Base-by-base conservation (phyloP, 30 jellyfish, hydroid and myxozoan species). In the Turritopsis dohrnii region DNA sequence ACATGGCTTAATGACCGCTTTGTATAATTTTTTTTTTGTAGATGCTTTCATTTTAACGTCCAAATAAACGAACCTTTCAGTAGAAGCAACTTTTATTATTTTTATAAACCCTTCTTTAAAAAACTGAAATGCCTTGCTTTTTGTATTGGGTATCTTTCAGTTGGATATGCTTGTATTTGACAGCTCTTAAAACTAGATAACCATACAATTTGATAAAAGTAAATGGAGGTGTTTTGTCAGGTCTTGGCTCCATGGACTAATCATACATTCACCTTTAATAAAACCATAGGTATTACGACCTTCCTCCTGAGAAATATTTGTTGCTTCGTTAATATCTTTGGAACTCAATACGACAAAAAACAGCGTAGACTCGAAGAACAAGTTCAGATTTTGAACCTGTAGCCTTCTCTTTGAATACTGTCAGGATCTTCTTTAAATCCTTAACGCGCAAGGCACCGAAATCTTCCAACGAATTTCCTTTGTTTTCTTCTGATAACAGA, bases 361-460 rank as follows among this genome's bases (percentile, higher is more conserved):
- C 88, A 72, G 90, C 90, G 52, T 72, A 84, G 20, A 60, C 90
- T 21, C 89, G 90, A 72, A 72, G 90, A 31, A 84, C 75, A 72
- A 84, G 29, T 24, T 84, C 87, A 66, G 90, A 86, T 84, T 84
- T 84, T 28, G 72, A n/a, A 25, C 89, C 90, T 18, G 90, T 26
- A 8, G 82, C 52, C 54, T 84, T 84, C 87, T 31, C 90, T 65
- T 72, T 84, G 29, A 71, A 84, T 26, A 16, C 52, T 60, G 29
- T 26, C 16, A 84, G 76, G 29, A 84, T 29, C 18, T 84, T 54
- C 86, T 71, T 31, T 41, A 74, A 25, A 19, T 72, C 89, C 26
- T 65, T 65, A 16, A 84, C 41, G 21, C 72, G 24, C 27, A 74
- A 66, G 26, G 8, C 13, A 27, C 52, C 80, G 7, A 84, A 52